Conservation (phyloP, 2,113 vertebrate genomes). For the Phrynosoma platyrhinos region DNA sequence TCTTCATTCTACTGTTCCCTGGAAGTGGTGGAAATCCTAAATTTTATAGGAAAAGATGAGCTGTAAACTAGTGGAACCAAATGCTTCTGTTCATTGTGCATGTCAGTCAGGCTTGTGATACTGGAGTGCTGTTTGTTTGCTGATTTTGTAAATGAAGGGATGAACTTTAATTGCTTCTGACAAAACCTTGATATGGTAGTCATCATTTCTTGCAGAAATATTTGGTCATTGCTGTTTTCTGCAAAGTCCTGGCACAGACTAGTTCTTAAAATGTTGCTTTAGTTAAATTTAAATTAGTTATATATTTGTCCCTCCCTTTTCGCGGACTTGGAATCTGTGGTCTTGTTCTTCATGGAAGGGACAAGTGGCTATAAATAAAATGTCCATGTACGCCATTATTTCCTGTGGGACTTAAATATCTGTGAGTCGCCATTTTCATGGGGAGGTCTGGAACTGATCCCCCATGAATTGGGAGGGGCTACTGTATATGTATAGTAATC, state of each 20-base stretch:
- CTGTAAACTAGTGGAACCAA: background rate
- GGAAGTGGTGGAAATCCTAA: background rate
- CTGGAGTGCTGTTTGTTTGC: background rate
- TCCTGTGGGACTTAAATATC: no score
- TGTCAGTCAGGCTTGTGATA: background rate
- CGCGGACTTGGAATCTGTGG: no score
- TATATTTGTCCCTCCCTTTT: no score
- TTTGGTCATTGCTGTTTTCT: background rate
- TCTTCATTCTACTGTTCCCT: background rate
- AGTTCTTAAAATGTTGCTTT: background rate
- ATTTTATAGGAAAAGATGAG: background rate
- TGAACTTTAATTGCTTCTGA: background rate
- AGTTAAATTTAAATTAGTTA: slow-evolving; percentile 9
- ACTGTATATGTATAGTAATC: background rate
- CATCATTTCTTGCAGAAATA: background rate
- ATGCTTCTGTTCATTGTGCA: background rate
- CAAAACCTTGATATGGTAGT: background rate
- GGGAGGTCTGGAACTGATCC: no score
- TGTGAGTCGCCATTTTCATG: no score
- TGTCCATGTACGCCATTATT: no score
- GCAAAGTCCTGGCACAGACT: background rate
- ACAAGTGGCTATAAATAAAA: no score
- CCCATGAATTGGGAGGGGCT: no score
- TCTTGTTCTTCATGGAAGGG: no score
- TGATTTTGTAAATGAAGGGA: background rate